Evolutionary conservation across 2,888 invertebrate species (phyloP).

Genomic region (Agonopterix alstromeriana): DNA sequence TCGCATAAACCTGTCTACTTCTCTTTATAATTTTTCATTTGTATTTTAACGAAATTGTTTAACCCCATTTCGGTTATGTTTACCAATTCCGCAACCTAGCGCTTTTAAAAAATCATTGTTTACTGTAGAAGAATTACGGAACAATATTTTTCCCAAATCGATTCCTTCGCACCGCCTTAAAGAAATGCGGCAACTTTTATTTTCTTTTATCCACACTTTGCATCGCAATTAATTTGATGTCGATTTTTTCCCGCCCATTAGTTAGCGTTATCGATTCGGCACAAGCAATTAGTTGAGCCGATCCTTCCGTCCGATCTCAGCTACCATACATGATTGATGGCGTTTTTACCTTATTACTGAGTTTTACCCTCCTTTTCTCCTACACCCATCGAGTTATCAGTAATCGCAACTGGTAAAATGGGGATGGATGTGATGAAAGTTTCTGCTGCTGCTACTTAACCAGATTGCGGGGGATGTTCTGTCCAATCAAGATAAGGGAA

Average conservation of each 20-base stretch:
- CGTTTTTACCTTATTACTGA: conserved; percentile 46
- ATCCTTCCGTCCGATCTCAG: conserved; percentile 23
- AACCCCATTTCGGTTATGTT: no score
- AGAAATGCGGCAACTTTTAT: no score
- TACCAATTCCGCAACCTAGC: no score
- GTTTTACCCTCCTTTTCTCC: conserved; percentile 18
- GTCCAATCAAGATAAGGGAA: conserved; percentile 44
- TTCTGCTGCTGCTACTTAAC: conserved; percentile 24
- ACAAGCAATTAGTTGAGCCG: conserved; percentile 54
- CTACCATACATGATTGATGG: conserved; percentile 63
- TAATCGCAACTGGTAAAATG: conserved; percentile 23
- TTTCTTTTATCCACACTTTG: conserved; percentile 20
- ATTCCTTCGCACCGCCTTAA: no score
- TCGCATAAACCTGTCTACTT: not conserved
- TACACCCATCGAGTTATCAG: conserved; percentile 26
- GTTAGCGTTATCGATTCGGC: conserved; percentile 49
- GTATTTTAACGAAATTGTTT: conserved; percentile 7
- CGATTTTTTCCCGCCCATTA: conserved; percentile 50
- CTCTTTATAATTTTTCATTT: not conserved
- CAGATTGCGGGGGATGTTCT: conserved; percentile 46
- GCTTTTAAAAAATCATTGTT: no score
- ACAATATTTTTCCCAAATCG: no score
- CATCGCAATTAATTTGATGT: conserved; percentile 46
- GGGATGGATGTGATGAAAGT: conserved; percentile 23
- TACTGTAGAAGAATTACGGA: no score